Evolutionary conservation across 2,888 invertebrate genomes (phyloP).

Genomic region (Melolontha melolontha): DNA sequence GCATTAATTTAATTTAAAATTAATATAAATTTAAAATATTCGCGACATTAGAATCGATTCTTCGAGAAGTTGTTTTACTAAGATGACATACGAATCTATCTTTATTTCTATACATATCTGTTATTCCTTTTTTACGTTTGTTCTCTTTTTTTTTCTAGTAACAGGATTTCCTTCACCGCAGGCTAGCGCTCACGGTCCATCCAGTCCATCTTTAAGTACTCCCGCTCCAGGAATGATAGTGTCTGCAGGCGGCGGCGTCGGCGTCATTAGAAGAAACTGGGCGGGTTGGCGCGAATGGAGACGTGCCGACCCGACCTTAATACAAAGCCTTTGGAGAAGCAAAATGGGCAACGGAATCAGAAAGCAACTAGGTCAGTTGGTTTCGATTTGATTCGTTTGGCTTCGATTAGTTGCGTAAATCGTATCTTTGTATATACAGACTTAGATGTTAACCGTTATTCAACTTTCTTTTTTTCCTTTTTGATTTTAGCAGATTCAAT

Average conservation of each 20-base stretch:
- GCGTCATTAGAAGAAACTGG: conserved; percentile 70
- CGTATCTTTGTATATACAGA: neutral
- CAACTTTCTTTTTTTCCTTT: too few species aligned
- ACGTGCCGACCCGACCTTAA: conserved; percentile 78
- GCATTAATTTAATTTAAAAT: too few species aligned
- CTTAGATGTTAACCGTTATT: neutral
- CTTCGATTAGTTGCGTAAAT: neutral
- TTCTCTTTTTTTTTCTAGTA: conserved; percentile 54
- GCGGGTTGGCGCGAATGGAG: conserved; percentile 78
- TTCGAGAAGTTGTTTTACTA: too few species aligned
- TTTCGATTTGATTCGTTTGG: neutral
- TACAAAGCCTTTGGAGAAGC: conserved; percentile 80
- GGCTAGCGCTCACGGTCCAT: conserved; percentile 70
- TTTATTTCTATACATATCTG: too few species aligned
- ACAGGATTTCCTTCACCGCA: conserved; percentile 67
- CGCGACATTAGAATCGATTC: too few species aligned
- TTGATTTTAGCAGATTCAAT: too few species aligned
- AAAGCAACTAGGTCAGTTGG: conserved; percentile 70
- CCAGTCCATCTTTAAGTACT: conserved; percentile 68
- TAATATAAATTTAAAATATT: too few species aligned
- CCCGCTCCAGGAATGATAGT: conserved; percentile 68
- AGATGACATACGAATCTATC: too few species aligned
- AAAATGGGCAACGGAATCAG: conserved; percentile 79
- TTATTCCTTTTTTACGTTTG: too few species aligned
- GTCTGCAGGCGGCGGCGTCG: conserved; percentile 67